phyloP scores from a whole-genome alignment of 2,797 vertebrate genomes.

The Decapterus maruadsi region DNA sequence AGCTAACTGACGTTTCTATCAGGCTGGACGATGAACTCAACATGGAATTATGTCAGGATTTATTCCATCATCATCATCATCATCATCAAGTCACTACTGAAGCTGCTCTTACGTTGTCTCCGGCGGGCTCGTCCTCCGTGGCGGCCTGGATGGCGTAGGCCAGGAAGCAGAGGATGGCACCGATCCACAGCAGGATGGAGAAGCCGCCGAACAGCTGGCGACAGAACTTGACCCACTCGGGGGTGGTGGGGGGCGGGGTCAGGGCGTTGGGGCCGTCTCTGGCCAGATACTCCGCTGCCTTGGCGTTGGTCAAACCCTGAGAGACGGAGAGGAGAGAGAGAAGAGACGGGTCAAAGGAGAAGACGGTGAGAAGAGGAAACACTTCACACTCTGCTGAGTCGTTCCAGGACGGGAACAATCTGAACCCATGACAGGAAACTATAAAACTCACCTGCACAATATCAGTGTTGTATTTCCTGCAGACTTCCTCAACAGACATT shows the following conservation, averaged over 20 bases:
- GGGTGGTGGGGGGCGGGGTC: conserved; percentile 93
- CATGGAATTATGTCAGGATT: no score
- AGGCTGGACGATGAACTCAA: no score
- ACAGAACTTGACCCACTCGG: conserved; percentile 96
- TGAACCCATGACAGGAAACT: not conserved
- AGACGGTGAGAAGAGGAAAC: no score
- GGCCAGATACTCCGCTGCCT: conserved; percentile 91
- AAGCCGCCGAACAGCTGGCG: conserved; percentile 96
- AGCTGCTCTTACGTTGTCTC: conserved; percentile 89
- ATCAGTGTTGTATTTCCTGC: conserved; percentile 93
- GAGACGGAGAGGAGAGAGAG: not conserved
- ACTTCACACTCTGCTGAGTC: no score
- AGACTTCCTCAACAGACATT: conserved; percentile 95
- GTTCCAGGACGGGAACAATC: no score
- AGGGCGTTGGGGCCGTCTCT: conserved; percentile 93
- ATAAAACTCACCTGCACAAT: conserved; percentile 90
- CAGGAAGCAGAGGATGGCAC: conserved; percentile 94
- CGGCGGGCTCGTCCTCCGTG: conserved; percentile 91
- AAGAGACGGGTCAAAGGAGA: no score
- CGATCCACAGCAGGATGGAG: conserved; percentile 93
- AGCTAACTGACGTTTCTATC: no score
- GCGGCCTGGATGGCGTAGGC: conserved; percentile 94
- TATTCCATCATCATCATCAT: no score
- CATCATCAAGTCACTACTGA: no score
- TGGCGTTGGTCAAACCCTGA: conserved; percentile 93